These are phyloP conservation scores for Osmerus mordax DNA, from an alignment of 2,113 vertebrate genomes.

Conservation along the genomic window DNA sequence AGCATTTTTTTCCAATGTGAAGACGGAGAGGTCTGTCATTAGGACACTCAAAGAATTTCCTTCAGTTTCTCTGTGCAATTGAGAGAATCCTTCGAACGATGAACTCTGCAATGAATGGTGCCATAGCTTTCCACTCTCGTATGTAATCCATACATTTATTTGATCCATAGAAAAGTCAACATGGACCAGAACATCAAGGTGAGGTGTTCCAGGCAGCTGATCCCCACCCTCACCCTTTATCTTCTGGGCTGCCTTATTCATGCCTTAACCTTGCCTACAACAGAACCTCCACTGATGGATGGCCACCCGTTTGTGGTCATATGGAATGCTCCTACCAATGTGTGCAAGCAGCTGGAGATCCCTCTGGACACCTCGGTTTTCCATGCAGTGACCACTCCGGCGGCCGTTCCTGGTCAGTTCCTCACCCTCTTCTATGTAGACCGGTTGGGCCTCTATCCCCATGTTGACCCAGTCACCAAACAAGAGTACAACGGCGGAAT, in stretches of 20 bases:
- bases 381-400: slow-evolving; percentile 74
- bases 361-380: slow-evolving; percentile 73
- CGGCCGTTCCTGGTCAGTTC: slow-evolving; percentile 65
- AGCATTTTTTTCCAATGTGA: not conserved
- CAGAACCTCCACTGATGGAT: slow-evolving; percentile 66
- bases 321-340: slow-evolving; percentile 83
- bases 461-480: slow-evolving; percentile 57
- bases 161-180: not conserved
- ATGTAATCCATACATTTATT: not conserved
- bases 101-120: not conserved
- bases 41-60: not conserved
- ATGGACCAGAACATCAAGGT: slow-evolving; percentile 8
- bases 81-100: not conserved
- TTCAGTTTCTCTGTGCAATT: not conserved
- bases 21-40: not conserved
- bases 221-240: slow-evolving; percentile 28
- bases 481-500: slow-evolving; percentile 71
- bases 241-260: slow-evolving; percentile 19
- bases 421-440: slow-evolving; percentile 84
- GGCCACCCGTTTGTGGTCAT: slow-evolving; percentile 73
- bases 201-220: not conserved
- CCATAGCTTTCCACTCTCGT: not conserved
- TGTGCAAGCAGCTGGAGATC: slow-evolving; percentile 64
- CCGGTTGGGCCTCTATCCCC: slow-evolving; percentile 84
- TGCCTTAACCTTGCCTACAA: slow-evolving; percentile 41